Base-by-base conservation (phyloP, 2,113 vertebrate genomes). In the Pogona vitticeps region DNA sequence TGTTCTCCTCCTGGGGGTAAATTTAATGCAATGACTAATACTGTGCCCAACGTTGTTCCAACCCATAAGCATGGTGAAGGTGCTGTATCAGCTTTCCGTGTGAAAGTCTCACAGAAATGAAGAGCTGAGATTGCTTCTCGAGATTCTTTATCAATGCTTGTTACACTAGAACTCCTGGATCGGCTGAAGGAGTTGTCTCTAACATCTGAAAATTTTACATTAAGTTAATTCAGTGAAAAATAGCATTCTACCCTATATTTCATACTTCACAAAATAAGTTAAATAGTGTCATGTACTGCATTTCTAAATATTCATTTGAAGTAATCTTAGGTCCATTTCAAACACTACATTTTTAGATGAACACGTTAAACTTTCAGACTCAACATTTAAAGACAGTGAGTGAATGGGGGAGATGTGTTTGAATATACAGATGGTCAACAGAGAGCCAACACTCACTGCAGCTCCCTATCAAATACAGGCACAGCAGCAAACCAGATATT, bases 121-220 rank as follows among this genome's bases (percentile, higher is more conserved):
- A 99, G 98, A 91, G 98, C 97, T 88, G 97, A 98, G 95, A 99
- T 98, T 72, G 98, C 97, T 95, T 99, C 99, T 0, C 98, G 97
- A 3, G 98, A 96, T 91, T 99, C 99, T 94, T 98, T 99, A 94
- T 99, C 99, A 85, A 99, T 99, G 96, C 98, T 99, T 95, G 98
- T 99, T 94, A 99, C 99, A 80, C 98, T 99, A 88, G 99, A 99
- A 94, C 98, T 99, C 92, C 98, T 97, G 0, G 99, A 99, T 90
- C 98, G 98, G 95, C 99, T 99, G 97, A 99, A 99, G 72, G 99
- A 99, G 95, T 98, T 99, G 97, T 99, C 98, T 96, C 97, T 98
- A 94, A 98, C 97, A 97, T 99, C 99, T 99, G 97, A 96, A 95
- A 98, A 89, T 92, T 59, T 89, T 92, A 67, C 21, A 93, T 87